phyloP scores from a whole-genome alignment of 2,888 invertebrate species.

The Tachina fera region DNA sequence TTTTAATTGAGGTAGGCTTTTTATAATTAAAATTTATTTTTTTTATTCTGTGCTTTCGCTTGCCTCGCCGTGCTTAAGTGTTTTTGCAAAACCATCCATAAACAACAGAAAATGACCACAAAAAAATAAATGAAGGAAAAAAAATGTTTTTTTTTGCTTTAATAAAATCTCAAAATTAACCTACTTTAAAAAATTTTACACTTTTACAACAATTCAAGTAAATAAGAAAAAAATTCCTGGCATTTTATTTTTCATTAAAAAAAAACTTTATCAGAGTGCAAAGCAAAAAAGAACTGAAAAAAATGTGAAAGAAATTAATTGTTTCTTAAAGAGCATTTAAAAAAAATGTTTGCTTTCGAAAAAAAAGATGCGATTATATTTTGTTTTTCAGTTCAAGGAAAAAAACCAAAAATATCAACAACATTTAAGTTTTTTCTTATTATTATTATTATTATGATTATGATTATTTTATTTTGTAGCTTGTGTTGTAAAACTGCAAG shows the following conservation, averaged over 20 bases:
- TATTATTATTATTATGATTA: too few relatives aligned
- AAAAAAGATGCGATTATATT: constrained; percentile 56
- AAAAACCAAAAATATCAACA: constrained; percentile 48
- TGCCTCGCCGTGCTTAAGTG: background rate
- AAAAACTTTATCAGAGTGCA: constrained; percentile 45
- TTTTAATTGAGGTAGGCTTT: constrained; percentile 79
- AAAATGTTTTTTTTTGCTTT: background rate
- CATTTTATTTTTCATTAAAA: constrained; percentile 24
- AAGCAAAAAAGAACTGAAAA: background rate
- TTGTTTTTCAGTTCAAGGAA: constrained; percentile 53
- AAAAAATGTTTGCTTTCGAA: constrained; percentile 11
- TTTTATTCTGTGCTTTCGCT: background rate
- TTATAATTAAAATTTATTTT: background rate
- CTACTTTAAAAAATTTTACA: constrained; percentile 52
- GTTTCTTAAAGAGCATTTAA: constrained; percentile 48
- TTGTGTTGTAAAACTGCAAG: too few relatives aligned
- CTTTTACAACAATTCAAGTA: constrained; percentile 42
- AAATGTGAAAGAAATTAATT: constrained; percentile 64
- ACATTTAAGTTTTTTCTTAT: background rate
- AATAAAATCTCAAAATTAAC: constrained; percentile 63
- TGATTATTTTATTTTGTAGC: too few relatives aligned
- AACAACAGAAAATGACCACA: constrained; percentile 7
- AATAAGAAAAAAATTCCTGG: constrained; percentile 50
- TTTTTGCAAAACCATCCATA: background rate
- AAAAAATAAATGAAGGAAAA: constrained; percentile 14